These are phyloP conservation scores for Lineus longissimus DNA, from an alignment of 1,140 invertebrate genomes.

Conservation along the genomic window DNA sequence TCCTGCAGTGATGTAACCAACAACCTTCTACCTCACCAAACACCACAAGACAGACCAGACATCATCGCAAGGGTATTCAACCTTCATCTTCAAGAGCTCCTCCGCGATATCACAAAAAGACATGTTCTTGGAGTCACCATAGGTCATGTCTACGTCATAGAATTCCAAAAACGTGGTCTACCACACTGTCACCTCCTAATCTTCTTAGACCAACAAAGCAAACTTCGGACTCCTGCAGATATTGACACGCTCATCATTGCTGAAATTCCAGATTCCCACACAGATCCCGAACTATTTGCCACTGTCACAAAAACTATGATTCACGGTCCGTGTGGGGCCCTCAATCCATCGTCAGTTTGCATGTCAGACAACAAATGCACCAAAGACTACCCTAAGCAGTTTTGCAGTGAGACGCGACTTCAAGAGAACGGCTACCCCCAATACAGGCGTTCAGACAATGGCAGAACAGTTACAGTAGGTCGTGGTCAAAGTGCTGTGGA, in stretches of 20 bases:
- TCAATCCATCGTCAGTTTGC: slow-evolving; percentile 16
- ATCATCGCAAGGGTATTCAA: slow-evolving; percentile 56
- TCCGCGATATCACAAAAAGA: slow-evolving; percentile 48
- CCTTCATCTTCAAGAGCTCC: slow-evolving; percentile 54
- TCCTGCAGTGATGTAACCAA: slow-evolving; percentile 54
- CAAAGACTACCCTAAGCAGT: neutral
- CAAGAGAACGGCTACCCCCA: neutral
- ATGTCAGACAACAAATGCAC: slow-evolving; percentile 20
- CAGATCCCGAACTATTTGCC: slow-evolving; percentile 10
- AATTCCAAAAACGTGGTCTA: slow-evolving; percentile 59
- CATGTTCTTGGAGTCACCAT: slow-evolving; percentile 43
- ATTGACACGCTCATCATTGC: slow-evolving; percentile 13
- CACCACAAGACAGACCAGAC: slow-evolving; percentile 49
- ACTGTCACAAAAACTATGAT: slow-evolving; percentile 18
- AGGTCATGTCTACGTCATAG: slow-evolving; percentile 50
- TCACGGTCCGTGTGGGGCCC: slow-evolving; percentile 22
- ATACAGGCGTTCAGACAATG: neutral
- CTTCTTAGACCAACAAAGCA: slow-evolving; percentile 39
- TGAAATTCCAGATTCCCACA: slow-evolving; percentile 18
- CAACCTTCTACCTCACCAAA: slow-evolving; percentile 34
- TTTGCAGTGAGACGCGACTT: neutral
- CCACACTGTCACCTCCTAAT: slow-evolving; percentile 58
- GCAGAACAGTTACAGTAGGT: neutral
- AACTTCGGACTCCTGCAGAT: slow-evolving; percentile 8
- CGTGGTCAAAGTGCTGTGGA: neutral